A percentile compares a stretch with the other conserved stretches of the same genome.
Evolutionary conservation across 2,113 vertebrate genomes (phyloP).

Genomic region (Centropristis striata): DNA sequence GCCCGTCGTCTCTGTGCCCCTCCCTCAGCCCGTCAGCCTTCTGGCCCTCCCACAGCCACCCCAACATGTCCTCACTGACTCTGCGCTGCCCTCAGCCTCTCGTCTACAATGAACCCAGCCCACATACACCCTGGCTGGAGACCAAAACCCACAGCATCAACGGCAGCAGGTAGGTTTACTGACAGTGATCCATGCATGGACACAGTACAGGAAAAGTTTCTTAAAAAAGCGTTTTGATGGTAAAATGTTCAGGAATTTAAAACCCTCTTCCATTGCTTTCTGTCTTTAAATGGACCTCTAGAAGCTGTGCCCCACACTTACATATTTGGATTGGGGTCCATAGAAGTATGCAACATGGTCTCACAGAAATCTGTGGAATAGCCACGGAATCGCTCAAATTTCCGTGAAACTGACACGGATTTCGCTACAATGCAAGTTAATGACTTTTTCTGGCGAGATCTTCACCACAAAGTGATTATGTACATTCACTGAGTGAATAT

Average conservation of each 20-base stretch:
- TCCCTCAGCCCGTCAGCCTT: constrained; percentile 86
- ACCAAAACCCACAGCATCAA: constrained; percentile 78
- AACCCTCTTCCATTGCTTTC: too few relatives aligned
- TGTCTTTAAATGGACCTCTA: background rate
- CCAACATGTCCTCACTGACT: constrained; percentile 84
- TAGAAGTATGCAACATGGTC: background rate
- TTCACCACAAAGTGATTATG: too few relatives aligned
- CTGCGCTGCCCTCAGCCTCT: constrained; percentile 89
- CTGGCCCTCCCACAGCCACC: constrained; percentile 88
- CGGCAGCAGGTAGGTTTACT: constrained; percentile 81
- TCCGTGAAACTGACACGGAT: too few relatives aligned
- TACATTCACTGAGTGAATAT: too few relatives aligned
- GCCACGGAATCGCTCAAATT: too few relatives aligned
- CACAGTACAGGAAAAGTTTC: background rate
- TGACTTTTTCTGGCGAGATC: too few relatives aligned
- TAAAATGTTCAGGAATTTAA: too few relatives aligned
- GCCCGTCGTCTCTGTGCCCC: constrained; percentile 75
- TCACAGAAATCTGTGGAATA: too few relatives aligned
- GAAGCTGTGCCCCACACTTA: background rate
- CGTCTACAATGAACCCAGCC: constrained; percentile 86
- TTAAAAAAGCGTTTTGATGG: background rate
- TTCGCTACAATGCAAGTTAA: too few relatives aligned
- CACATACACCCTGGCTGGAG: constrained; percentile 89
- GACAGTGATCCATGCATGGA: background rate
- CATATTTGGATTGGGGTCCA: background rate